These are phyloP conservation scores for Cacoxenus indagator DNA, from an alignment of 2,888 invertebrate genomes.

Conservation along the genomic window DNA sequence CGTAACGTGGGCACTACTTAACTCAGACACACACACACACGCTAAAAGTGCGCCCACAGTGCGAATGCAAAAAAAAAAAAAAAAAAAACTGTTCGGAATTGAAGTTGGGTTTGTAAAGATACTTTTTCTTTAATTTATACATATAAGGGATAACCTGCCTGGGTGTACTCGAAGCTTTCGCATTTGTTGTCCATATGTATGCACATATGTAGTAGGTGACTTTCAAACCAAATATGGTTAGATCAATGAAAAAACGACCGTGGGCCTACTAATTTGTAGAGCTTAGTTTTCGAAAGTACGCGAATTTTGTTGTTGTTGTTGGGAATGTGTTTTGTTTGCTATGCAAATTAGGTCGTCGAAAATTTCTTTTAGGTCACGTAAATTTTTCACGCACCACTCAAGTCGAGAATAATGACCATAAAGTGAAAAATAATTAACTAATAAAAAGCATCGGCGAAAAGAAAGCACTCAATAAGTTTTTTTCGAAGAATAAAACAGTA, in stretches of 20 bases:
- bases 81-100: too few relatives aligned
- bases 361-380: slow-evolving; percentile 12
- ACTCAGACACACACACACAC: not conserved
- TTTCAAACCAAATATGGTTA: not conserved
- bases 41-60: not conserved
- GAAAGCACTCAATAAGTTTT: not conserved
- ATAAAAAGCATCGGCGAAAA: too few relatives aligned
- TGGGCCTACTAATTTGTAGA: not conserved
- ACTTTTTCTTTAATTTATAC: not conserved
- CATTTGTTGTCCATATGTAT: not conserved
- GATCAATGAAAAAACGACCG: not conserved
- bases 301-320: not conserved
- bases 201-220: not conserved
- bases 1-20: too few relatives aligned
- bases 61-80: not conserved
- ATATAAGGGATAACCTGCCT: not conserved
- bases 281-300: not conserved
- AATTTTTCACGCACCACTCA: not conserved
- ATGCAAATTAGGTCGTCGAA: slow-evolving; percentile 1
- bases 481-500: not conserved
- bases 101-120: not conserved
- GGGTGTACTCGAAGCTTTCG: not conserved
- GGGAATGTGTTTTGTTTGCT: not conserved
- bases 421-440: not conserved
- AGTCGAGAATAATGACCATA: not conserved